phyloP scores from a whole-genome alignment of 2,888 invertebrate species.

The Aplocera efformata region DNA sequence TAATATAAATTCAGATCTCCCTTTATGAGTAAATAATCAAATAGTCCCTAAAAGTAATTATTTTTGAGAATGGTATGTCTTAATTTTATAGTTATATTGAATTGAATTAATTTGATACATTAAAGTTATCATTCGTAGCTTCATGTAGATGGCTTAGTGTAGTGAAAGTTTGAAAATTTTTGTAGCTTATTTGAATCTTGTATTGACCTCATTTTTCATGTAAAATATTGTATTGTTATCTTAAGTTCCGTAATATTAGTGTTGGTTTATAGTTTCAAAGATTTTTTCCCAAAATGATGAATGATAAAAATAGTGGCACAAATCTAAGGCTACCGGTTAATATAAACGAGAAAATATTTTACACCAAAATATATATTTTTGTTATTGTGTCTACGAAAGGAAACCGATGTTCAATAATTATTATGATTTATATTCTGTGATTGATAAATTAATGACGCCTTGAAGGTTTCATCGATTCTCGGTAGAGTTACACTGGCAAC shows the following conservation, averaged over 20 bases:
- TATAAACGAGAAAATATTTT: constrained; percentile 60
- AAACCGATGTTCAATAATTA: constrained; percentile 34
- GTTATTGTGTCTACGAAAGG: constrained; percentile 66
- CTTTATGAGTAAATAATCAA: constrained; percentile 27
- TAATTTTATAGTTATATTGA: constrained; percentile 37
- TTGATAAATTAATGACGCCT: constrained; percentile 57
- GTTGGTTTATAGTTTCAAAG: constrained; percentile 35
- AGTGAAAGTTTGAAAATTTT: constrained; percentile 18
- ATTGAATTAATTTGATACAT: constrained; percentile 37
- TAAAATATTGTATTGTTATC: constrained; percentile 41
- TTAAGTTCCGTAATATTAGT: constrained; percentile 37
- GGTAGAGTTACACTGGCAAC: constrained; percentile 29
- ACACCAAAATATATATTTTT: constrained; percentile 71
- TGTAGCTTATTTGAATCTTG: constrained; percentile 25
- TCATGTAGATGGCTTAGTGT: constrained; percentile 50
- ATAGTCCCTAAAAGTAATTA: constrained; percentile 31
- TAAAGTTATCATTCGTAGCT: constrained; percentile 37
- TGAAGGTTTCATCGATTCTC: constrained; percentile 43
- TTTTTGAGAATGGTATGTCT: constrained; percentile 38
- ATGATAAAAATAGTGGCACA: constrained; percentile 50
- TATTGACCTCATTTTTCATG: constrained; percentile 35
- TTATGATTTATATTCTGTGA: constrained; percentile 64
- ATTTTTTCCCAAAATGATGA: constrained; percentile 27
- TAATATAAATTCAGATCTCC: constrained; percentile 35
- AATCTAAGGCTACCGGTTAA: constrained; percentile 55